A percentile compares a stretch with the other conserved stretches of the same genome.
These are phyloP conservation scores for Lates japonicus DNA, from an alignment of 2,797 vertebrate species.

Conservation along the genomic window DNA sequence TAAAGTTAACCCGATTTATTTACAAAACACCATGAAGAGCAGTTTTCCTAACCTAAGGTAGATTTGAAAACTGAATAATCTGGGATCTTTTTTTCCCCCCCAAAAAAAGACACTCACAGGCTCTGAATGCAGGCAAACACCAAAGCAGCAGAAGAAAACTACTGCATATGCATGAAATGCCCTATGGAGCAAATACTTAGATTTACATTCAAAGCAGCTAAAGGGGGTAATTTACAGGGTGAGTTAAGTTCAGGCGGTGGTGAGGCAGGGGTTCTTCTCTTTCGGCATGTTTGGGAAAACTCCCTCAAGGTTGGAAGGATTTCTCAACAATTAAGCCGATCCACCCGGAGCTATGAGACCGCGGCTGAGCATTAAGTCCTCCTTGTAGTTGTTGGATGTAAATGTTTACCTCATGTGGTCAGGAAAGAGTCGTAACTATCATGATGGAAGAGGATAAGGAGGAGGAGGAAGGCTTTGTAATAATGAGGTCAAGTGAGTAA, in stretches of 20 bases:
- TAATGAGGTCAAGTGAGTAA: constrained; percentile 58
- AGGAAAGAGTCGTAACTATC: constrained; percentile 5
- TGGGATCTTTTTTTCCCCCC: background rate
- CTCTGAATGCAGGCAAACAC: background rate
- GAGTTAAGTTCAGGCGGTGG: constrained; percentile 8
- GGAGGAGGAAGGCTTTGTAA: constrained; percentile 28
- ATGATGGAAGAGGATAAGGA: background rate
- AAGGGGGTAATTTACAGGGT: constrained; percentile 21
- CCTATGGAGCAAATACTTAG: constrained; percentile 21
- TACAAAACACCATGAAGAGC: background rate
- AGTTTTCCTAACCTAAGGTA: background rate
- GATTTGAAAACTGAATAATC: constrained; percentile 23
- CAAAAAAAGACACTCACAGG: background rate
- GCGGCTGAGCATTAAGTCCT: constrained; percentile 16
- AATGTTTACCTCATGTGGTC: constrained; percentile 26
- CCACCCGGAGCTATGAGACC: constrained; percentile 17
- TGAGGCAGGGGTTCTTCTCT: background rate
- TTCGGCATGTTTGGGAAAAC: constrained; percentile 1
- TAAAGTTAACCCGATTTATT: background rate
- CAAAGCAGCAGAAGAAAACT: background rate
- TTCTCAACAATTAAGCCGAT: constrained; percentile 53
- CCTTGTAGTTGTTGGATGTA: constrained; percentile 14
- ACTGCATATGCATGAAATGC: constrained; percentile 43
- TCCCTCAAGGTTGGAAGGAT: constrained; percentile 25
- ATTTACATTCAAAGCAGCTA: constrained; percentile 43